Conservation (phyloP, 2,888 invertebrate species). For the Lissocephala sabroskyi region DNA sequence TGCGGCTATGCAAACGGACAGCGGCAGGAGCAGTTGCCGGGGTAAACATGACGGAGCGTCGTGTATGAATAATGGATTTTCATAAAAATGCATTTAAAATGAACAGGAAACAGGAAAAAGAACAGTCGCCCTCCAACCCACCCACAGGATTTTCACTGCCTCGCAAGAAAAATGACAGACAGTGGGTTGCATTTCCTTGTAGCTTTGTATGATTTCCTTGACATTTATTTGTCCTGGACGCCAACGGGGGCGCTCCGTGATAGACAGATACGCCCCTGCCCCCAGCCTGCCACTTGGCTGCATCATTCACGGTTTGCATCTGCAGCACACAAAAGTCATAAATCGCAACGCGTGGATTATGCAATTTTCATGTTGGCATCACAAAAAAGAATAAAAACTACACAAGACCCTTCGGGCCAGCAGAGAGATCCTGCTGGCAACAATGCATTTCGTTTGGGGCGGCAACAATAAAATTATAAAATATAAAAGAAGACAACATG, state of each 20-base stretch:
- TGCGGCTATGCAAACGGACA: slow-evolving; percentile 3
- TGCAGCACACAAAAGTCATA: slow-evolving; percentile 61
- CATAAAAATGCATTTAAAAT: slow-evolving; percentile 32
- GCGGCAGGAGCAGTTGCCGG: too few species aligned
- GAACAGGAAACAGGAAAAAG: not conserved
- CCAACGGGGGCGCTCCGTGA: not conserved
- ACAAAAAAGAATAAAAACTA: slow-evolving; percentile 5
- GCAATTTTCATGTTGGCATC: slow-evolving; percentile 64
- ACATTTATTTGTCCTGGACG: slow-evolving; percentile 38
- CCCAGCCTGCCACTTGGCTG: slow-evolving; percentile 21
- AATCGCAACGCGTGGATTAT: slow-evolving; percentile 66
- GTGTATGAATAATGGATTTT: slow-evolving; percentile 43
- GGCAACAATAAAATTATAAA: slow-evolving; percentile 19
- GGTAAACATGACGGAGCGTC: slow-evolving; percentile 10
- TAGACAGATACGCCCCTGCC: not conserved
- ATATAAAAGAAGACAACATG: slow-evolving; percentile 16
- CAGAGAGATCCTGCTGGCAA: slow-evolving; percentile 36
- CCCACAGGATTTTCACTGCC: not conserved
- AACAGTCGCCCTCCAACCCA: not conserved
- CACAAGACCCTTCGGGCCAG: too few species aligned
- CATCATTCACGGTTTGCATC: slow-evolving; percentile 47
- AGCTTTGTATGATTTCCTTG: slow-evolving; percentile 45
- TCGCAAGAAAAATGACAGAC: not conserved
- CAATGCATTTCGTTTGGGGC: slow-evolving; percentile 49
- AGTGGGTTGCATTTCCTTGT: slow-evolving; percentile 34